Evolutionary conservation across 2,888 invertebrate species (phyloP).

Genomic region (Chymomyza fuscimana): DNA sequence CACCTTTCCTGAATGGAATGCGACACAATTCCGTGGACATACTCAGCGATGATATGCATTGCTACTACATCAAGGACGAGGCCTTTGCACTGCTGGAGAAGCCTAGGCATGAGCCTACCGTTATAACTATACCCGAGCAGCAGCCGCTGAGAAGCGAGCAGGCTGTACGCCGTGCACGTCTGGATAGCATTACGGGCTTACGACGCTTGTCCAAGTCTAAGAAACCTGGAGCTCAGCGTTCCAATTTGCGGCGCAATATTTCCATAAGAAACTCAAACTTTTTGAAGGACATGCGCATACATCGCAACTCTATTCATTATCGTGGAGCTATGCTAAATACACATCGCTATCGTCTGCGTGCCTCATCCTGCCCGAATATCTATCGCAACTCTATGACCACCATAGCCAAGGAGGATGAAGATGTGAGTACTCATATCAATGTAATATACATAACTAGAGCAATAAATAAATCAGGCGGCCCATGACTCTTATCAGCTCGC

Average conservation of each 20-base stretch:
- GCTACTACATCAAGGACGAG: constrained; percentile 68
- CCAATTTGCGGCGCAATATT: constrained; percentile 76
- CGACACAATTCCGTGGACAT: constrained; percentile 78
- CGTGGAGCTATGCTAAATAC: constrained; percentile 92
- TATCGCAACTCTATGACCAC: constrained; percentile 94
- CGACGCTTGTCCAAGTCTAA: constrained; percentile 74
- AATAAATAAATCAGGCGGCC: background rate
- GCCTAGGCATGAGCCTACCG: constrained; percentile 56
- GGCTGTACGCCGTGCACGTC: constrained; percentile 54
- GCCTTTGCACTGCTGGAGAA: constrained; percentile 67
- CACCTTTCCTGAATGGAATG: constrained; percentile 56
- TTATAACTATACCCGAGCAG: constrained; percentile 74
- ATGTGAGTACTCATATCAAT: constrained; percentile 81
- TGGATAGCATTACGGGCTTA: constrained; percentile 71
- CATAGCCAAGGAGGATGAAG: constrained; percentile 87
- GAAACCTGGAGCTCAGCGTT: constrained; percentile 70
- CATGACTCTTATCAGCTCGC: background rate
- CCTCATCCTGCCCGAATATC: constrained; percentile 95
- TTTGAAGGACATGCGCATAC: constrained; percentile 85
- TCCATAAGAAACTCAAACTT: constrained; percentile 82
- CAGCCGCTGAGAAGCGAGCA: constrained; percentile 35
- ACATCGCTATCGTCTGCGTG: constrained; percentile 88
- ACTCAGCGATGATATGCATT: constrained; percentile 70
- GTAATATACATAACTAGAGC: background rate
- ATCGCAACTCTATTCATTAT: constrained; percentile 91